Evolutionary conservation across 2,113 vertebrate genomes (phyloP), one percentile per base, ranked within the genome.

Genomic region (Lepus americanus): DNA sequence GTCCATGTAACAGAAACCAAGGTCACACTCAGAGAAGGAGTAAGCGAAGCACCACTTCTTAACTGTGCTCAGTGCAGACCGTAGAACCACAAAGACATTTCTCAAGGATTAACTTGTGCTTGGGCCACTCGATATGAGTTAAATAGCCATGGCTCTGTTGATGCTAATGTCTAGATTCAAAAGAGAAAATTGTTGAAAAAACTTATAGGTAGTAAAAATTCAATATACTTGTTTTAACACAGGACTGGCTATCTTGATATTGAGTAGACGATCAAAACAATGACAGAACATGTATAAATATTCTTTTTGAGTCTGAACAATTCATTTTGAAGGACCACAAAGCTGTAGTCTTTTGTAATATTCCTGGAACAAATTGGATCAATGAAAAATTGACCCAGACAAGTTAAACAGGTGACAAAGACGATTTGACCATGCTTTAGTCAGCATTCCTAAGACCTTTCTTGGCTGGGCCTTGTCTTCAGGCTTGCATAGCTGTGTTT

Each of bases 41-140:
- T 14, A 31, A 2, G 2, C 0, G 1, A 6, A 16, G 1, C 11
- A 39, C 33, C 36, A 9, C 10, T 8, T 4, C 4, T 8, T 8
- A 3, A 55, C 29, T 4, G 13, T 23, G n/a, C 19, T 25, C 7
- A 7, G 22, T 23, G 36, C 14, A 33, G 9, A 11, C 22, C 16
- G 23, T 27, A 31, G 64, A 80, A 19, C 11, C 16, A 4, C 17
- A 72, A 14, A 33, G 14, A 9, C 5, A 49, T 33, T 81, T 31
- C 44, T 74, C 4, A 31, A 33, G 7, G 8, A 80, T n/a, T 66
- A 13, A n/a, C 55, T 39, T 82, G 55, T 53, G 14, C 9, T 1
- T 39, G 39, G 20, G 4, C 14, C n/a, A 67, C 8, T 10, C 13
- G 74, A 1, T 23, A 1, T 59, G 27, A 33, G 20, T 39, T 67